Base-by-base conservation (phyloP, 2,888 invertebrate species). In the Coleophora flavipennella region DNA sequence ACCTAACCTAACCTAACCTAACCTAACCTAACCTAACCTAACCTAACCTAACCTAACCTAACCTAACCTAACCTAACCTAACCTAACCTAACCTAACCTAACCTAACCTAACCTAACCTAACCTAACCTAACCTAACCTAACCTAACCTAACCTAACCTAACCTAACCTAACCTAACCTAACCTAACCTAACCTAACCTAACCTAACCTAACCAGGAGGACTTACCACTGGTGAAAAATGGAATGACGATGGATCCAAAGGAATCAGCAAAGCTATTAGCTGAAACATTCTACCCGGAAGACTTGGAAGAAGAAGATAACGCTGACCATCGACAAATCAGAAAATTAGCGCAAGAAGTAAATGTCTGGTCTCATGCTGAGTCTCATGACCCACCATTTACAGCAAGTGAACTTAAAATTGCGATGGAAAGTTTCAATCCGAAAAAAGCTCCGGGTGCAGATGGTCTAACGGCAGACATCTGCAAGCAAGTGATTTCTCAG, bases 361-460 rank as follows among this genome's bases (percentile, higher is more conserved):
- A 33, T 20, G 33, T 2, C 4, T 3, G 7, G 9, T 1, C 8
- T 9, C 33, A 33, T 33, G 20, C 10, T 33, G 33, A 33, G 11
- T 31, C 32, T 2, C 34, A 38, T 3, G 43, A 40, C 34, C 51
- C 40, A 11, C 46, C 41, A 50, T 29, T 29, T 9, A 29, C 47
- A 0, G 9, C 3, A 1, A 13, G n/a, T 2, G 49, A 52, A 14
- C 13, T 50, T 12, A 32, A 36, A 0, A n/a, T 4, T 1, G 38
- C 42, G 0, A 28, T 42, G 0, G 2, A 26, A 2, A 14, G 26
- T 8, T 38, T 46, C 1, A 41, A 46, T 26, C 48, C 45, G 0
- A 48, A 46, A 11, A 51, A 50, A 13, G 51, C 51, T 0, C 52
- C 51, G 0, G 52, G 50, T 7, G 28, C 33, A 1, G 51, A 55